Percentiles rank a stretch among this genome's conserved stretches.
Conservation (phyloP, 2,888 invertebrate genomes). For the Steinernema scapterisci region DNA sequence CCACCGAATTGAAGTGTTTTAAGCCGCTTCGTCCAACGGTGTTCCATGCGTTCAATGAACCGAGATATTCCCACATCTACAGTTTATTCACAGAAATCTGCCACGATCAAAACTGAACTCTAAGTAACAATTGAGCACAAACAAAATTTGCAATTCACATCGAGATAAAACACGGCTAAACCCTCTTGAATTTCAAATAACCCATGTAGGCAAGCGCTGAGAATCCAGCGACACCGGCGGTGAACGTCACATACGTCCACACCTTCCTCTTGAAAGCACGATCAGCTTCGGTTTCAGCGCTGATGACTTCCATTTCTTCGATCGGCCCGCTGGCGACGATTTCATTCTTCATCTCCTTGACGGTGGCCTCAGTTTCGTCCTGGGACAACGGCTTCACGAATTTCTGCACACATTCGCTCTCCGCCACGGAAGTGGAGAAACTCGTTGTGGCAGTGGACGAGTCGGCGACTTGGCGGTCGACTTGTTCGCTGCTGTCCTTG, state of each 20-base stretch:
- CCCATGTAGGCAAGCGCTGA: constrained; percentile 21
- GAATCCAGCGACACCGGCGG: constrained; percentile 17
- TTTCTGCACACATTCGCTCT: constrained; percentile 11
- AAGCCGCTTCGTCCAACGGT: too few relatives aligned
- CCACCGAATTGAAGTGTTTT: too few relatives aligned
- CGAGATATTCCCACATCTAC: not conserved
- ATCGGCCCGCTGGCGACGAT: constrained; percentile 10
- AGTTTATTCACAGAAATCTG: constrained; percentile 11
- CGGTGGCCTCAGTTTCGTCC: not conserved
- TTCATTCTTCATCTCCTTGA: constrained; percentile 1
- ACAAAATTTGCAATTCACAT: not conserved
- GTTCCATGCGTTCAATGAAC: too few relatives aligned
- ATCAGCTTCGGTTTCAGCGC: constrained; percentile 3
- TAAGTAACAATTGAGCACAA: constrained; percentile 28
- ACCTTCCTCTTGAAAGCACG: not conserved
- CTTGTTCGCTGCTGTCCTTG: not conserved
- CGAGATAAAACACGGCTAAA: not conserved
- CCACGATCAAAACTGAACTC: not conserved
- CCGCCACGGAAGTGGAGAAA: constrained; percentile 5
- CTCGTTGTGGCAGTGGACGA: constrained; percentile 14
- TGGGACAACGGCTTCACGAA: constrained; percentile 8
- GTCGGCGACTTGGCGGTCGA: not conserved
- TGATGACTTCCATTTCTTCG: constrained; percentile 9
- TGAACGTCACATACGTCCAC: not conserved
- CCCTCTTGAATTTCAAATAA: constrained; percentile 19